Conservation (phyloP, 1,140 invertebrate genomes). For the Samia ricini region DNA sequence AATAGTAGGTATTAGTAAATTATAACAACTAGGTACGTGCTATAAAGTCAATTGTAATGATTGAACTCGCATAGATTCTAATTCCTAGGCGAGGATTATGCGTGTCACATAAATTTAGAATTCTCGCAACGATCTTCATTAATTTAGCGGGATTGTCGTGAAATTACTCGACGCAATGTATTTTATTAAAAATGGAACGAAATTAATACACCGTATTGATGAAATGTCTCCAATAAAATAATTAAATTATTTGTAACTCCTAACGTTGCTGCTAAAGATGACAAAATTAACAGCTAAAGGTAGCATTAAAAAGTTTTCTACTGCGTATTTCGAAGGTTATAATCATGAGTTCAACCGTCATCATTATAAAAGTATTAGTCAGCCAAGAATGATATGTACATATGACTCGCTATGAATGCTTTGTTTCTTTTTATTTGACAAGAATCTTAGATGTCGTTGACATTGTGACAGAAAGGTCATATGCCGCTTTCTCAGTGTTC, state of each 20-base stretch:
- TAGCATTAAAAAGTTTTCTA: too few relatives aligned
- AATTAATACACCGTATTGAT: neutral
- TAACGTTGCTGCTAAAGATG: too few relatives aligned
- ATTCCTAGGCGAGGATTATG: neutral
- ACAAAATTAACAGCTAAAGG: too few relatives aligned
- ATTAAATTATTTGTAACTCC: too few relatives aligned
- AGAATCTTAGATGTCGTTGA: too few relatives aligned
- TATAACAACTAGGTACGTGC: neutral
- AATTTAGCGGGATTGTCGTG: slow-evolving; percentile 37
- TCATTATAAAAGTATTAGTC: neutral
- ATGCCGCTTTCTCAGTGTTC: too few relatives aligned
- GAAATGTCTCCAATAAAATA: neutral
- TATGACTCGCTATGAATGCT: neutral
- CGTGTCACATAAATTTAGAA: slow-evolving; percentile 10
- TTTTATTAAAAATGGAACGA: slow-evolving; percentile 34
- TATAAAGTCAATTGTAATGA: neutral
- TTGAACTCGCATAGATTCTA: neutral
- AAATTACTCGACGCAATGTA: slow-evolving; percentile 44
- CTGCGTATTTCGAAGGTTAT: neutral
- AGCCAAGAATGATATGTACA: neutral
- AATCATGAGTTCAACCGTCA: neutral
- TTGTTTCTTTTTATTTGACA: too few relatives aligned
- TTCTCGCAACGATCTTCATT: slow-evolving; percentile 38
- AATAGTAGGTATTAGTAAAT: neutral
- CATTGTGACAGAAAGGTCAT: too few relatives aligned